Evolutionary conservation across 1,140 invertebrate species (phyloP).

Genomic region (Zaprionus africanus): DNA sequence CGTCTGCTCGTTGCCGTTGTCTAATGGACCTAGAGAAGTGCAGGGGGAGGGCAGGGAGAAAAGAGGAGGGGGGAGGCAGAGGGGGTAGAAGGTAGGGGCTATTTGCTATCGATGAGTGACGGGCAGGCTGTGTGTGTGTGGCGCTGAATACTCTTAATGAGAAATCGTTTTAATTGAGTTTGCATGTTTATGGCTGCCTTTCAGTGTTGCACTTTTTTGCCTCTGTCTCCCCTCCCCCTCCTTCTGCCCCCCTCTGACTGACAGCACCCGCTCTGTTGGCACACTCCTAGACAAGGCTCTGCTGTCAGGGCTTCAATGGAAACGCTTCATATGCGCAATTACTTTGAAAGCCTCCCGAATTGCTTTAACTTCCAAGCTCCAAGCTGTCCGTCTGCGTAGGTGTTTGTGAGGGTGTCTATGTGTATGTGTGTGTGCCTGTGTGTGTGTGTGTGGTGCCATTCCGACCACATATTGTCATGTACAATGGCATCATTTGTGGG

Average conservation of each 20-base stretch:
- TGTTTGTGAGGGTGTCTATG: not conserved
- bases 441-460: slow-evolving; percentile 28
- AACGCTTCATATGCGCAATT: slow-evolving; percentile 46
- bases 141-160: slow-evolving; percentile 80
- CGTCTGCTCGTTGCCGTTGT: slow-evolving; percentile 6
- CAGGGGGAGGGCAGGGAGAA: not conserved
- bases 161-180: slow-evolving; percentile 84
- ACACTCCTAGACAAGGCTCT: too few relatives aligned
- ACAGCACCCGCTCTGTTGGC: too few relatives aligned
- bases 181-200: slow-evolving; percentile 83
- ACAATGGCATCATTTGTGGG: slow-evolving; percentile 80
- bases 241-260: not conserved
- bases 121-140: slow-evolving; percentile 16
- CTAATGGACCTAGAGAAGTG: slow-evolving; percentile 17
- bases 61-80: too few relatives aligned
- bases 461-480: slow-evolving; percentile 76
- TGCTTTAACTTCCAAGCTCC: slow-evolving; percentile 16
- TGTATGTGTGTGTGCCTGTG: slow-evolving; percentile 11
- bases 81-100: not conserved
- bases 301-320: not conserved
- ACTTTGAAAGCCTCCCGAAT: slow-evolving; percentile 43
- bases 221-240: not conserved
- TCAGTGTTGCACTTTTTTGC: slow-evolving; percentile 42
- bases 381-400: slow-evolving; percentile 1
- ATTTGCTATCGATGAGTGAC: slow-evolving; percentile 65